These are phyloP conservation scores for human (Homo sapiens) DNA, from an alignment of 2,113 vertebrate species.

Conservation along the genomic window DNA sequence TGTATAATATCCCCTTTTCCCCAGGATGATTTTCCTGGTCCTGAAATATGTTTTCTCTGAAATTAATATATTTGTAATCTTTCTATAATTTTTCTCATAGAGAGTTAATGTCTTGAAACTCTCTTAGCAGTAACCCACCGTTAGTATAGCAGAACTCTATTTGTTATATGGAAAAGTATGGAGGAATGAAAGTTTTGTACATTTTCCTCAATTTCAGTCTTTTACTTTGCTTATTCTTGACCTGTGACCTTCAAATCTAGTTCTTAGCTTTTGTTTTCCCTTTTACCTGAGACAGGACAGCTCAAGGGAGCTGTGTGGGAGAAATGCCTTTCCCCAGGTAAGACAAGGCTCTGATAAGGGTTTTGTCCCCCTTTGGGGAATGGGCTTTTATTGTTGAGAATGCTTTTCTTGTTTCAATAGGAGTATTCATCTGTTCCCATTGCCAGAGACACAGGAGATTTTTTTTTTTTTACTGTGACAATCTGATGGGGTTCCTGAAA, in stretches of 20 bases:
- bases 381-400: background rate
- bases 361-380: background rate
- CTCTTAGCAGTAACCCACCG: background rate
- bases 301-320: accelerated
- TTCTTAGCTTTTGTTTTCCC: background rate
- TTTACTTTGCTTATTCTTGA: background rate
- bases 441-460: background rate
- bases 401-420: background rate
- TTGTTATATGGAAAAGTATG: background rate
- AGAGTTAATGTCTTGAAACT: background rate
- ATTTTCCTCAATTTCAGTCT: background rate
- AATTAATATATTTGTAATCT: background rate
- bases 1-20: background rate
- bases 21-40: background rate
- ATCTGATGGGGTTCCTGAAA: background rate
- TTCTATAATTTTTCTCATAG: background rate
- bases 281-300: background rate
- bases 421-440: background rate
- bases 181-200: background rate
- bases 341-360: background rate
- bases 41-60: background rate
- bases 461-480: background rate
- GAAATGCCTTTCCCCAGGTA: background rate
- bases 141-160: background rate
- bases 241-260: background rate